Conservation (phyloP, 1,140 invertebrate species). For the Tigriopus japonicus region DNA sequence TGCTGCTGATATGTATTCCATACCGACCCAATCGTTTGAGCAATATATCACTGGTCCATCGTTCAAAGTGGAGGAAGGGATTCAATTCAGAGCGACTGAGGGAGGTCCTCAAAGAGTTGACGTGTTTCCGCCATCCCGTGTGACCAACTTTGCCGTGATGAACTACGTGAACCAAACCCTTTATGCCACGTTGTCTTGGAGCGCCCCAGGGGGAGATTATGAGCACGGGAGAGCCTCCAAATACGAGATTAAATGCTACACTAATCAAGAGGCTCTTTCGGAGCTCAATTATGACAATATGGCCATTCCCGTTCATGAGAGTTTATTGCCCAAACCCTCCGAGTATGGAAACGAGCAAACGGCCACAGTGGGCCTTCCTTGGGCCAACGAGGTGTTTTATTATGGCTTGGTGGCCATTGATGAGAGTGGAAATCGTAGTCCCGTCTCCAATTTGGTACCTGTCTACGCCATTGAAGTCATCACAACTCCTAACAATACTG, state of each 20-base stretch:
- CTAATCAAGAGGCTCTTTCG: conserved; percentile 19
- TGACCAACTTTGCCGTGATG: conserved; percentile 20
- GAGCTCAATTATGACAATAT: conserved; percentile 20
- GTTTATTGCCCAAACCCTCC: conserved; percentile 20
- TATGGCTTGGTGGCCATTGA: conserved; percentile 23
- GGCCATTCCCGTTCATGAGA: conserved; percentile 21
- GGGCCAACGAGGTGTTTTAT: conserved; percentile 23
- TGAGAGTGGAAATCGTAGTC: conserved; percentile 18
- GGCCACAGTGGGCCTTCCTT: conserved; percentile 21
- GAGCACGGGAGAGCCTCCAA: conserved; percentile 21
- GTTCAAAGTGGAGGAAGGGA: conserved; percentile 17
- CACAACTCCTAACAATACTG: conserved; percentile 17
- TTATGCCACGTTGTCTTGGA: conserved; percentile 23
- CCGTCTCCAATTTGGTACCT: conserved; percentile 23
- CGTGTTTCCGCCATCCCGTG: conserved; percentile 21
- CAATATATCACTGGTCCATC: conserved; percentile 18
- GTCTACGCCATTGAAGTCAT: conserved; percentile 21
- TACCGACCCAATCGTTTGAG: conserved; percentile 19
- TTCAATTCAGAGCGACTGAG: too few species aligned
- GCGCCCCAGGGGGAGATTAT: conserved; percentile 23
- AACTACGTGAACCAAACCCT: conserved; percentile 19
- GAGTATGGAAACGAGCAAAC: conserved; percentile 19
- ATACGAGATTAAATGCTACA: conserved; percentile 21
- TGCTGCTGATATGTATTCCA: conserved; percentile 15
- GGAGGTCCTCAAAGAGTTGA: conserved; percentile 17